Evolutionary conservation across 1,140 invertebrate species (phyloP), one percentile per base, ranked within the genome.

Genomic region (Atta texana): DNA sequence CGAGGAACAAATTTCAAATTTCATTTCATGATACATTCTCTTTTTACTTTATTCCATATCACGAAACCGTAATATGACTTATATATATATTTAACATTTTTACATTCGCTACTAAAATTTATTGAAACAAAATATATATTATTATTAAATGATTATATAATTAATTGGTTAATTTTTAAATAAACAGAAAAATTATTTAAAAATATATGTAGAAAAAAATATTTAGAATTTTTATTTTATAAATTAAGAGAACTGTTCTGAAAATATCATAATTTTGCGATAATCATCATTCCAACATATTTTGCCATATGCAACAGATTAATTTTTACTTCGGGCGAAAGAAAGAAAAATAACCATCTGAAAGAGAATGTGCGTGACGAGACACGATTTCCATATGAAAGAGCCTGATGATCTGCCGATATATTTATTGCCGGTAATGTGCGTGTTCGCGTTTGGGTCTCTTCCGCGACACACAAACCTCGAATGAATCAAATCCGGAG

Each of bases 401-500:
- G 10, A 61, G 68, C 8, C 39, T 49, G 66, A 86, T 86, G 72
- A 89, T 88, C 55, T 53, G 57, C 82, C 68, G 69, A 88, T 89
- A 89, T 34, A 66, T 89, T 55, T 51, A 68, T 78, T 69, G 72
- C 16, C 6, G 12, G 64, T 78, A 44, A 31, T 59, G 8, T 76
- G 72, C 77, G 77, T 66, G 74, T 81, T 78, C 66, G 16, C 75
- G 61, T 85, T 68, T 39, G 31, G 74, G 4, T 31, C 69, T 51
- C 2, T 24, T 24, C 8, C 74, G 21, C 49, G 57, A n/a, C 61
- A 53, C n/a, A 66, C 63, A 51, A 74, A 75, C 61, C 69, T 77
- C 49, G n/a, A 84, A 66, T 39, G 72, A 87, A 87, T 89, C 78
- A 89, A 89, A 78, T 87, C 59, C 21, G 21, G n/a, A 64, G 18